phyloP scores from a whole-genome alignment of 2,113 vertebrate species.

The Cervus canadensis region DNA sequence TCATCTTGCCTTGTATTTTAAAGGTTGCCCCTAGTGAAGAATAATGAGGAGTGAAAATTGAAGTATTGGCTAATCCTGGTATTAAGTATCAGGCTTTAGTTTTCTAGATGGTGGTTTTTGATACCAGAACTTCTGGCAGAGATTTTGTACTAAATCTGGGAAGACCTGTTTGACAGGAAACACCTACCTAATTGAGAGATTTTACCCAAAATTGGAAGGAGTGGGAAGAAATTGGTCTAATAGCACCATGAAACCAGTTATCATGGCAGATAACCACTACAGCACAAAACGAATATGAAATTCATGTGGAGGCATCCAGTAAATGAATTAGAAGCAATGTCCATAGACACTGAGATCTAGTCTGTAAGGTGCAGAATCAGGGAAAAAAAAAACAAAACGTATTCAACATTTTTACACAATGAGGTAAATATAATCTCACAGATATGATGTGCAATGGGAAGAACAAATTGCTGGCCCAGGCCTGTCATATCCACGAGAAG shows the following conservation, averaged over 20 bases:
- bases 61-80: not conserved
- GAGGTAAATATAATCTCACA: conserved; percentile 7
- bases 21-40: not conserved
- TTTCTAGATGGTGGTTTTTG: conserved; percentile 38
- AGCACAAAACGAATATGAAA: not conserved
- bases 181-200: conserved; percentile 35
- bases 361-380: not conserved
- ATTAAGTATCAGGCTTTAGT: not conserved
- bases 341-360: not conserved
- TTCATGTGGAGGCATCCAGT: not conserved
- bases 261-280: not conserved
- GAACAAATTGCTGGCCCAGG: not conserved
- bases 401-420: not conserved
- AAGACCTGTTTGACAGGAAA: conserved; percentile 70
- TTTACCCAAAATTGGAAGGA: conserved; percentile 38
- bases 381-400: not conserved
- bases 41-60: conserved; percentile 25
- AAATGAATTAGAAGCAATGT: not conserved
- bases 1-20: not conserved
- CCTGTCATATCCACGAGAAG: not conserved
- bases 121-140: conserved; percentile 38
- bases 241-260: not conserved
- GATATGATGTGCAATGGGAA: not conserved
- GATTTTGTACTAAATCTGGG: conserved; percentile 44
- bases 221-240: not conserved